A percentile compares a stretch with the other conserved stretches of the same genome.
These are phyloP conservation scores for Lepisosteus osseus DNA, from an alignment of 2,113 vertebrate genomes.

Conservation along the genomic window DNA sequence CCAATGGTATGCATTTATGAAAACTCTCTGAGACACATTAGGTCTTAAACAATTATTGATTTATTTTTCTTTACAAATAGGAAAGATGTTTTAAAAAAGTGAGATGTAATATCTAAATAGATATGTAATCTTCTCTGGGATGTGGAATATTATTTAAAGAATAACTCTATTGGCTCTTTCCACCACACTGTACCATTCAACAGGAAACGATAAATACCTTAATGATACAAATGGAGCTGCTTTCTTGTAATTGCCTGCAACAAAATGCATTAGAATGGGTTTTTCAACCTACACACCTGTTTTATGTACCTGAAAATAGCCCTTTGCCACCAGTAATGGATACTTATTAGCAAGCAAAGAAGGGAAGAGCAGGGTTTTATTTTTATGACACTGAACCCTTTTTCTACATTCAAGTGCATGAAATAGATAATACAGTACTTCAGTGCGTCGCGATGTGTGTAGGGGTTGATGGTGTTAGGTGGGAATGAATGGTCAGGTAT, in stretches of 20 bases:
- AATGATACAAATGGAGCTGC: conserved; percentile 26
- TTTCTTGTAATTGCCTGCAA: conserved; percentile 17
- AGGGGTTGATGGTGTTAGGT: neutral
- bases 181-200: conserved; percentile 42
- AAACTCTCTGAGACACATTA: too few species aligned
- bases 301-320: conserved; percentile 61
- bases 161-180: conserved; percentile 37
- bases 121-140: conserved; percentile 44
- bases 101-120: too few species aligned
- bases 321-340: conserved; percentile 56
- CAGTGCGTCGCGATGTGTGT: neutral
- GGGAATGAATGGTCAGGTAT: too few species aligned
- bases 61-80: too few species aligned
- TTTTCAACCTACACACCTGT: conserved; percentile 45
- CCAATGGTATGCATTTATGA: too few species aligned
- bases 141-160: conserved; percentile 58
- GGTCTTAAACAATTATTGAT: too few species aligned
- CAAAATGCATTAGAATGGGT: conserved; percentile 9
- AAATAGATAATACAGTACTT: too few species aligned
- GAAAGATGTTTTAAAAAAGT: too few species aligned
- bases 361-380: conserved; percentile 33
- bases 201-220: conserved; percentile 27
- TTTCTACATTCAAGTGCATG: too few species aligned
- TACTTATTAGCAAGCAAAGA: conserved; percentile 56
- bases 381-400: neutral